Evolutionary conservation across 2,113 vertebrate species (phyloP).

Genomic region (Puffinus mauretanicus): DNA sequence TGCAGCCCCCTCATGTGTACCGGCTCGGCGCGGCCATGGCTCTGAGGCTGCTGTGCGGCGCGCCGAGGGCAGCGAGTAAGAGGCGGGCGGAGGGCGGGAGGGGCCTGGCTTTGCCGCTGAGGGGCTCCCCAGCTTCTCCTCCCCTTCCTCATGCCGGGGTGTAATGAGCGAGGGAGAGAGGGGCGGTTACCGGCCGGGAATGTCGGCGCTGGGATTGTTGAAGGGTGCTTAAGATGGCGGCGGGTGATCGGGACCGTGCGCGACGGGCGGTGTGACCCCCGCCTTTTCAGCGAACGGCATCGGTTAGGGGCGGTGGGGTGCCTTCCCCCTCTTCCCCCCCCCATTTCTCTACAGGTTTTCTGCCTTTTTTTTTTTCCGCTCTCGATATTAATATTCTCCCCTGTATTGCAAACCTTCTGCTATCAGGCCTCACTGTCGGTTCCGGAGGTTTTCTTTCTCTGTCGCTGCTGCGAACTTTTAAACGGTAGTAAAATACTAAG

Average conservation of each 20-base stretch:
- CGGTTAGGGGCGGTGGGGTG: fast-evolving
- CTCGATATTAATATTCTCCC: fast-evolving
- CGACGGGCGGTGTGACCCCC: too few species aligned
- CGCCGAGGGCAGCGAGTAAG: background rate
- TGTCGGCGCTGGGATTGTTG: background rate
- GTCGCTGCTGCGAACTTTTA: fast-evolving
- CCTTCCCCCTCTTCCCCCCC: too few species aligned
- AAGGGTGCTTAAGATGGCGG: background rate
- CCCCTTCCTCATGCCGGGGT: background rate
- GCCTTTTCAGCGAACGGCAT: fast-evolving
- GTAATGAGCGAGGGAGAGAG: fast-evolving
- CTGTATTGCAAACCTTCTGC: fast-evolving
- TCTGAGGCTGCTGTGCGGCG: background rate
- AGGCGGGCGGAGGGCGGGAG: background rate
- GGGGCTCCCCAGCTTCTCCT: background rate
- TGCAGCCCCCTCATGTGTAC: fast-evolving
- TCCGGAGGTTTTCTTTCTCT: background rate
- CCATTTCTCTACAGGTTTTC: too few species aligned
- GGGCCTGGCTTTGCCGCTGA: background rate
- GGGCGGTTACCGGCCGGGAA: background rate
- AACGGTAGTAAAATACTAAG: background rate
- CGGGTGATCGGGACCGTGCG: fast-evolving
- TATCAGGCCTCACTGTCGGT: fast-evolving
- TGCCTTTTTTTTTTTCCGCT: fast-evolving
- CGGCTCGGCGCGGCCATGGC: background rate